Conservation (phyloP, 2,888 invertebrate species). For the Acheta domesticus region DNA sequence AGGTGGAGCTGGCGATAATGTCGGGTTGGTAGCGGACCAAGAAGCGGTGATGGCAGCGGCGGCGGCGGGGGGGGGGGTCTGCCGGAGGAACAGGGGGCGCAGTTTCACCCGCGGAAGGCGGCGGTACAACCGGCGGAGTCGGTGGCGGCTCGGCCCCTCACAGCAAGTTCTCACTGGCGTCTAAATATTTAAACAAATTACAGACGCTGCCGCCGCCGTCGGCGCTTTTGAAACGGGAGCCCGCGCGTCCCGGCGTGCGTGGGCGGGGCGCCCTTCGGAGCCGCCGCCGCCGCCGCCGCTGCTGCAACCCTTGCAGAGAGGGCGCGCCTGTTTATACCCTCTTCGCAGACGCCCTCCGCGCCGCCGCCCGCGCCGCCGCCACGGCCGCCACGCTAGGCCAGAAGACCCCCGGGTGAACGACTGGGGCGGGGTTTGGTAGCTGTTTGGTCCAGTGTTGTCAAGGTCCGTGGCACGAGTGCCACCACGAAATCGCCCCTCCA, state of each 20-base stretch:
- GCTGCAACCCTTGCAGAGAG: not conserved
- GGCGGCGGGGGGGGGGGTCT: not conserved
- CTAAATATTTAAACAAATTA: slow-evolving; percentile 18
- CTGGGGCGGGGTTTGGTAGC: too few species aligned
- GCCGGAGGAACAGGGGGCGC: not conserved
- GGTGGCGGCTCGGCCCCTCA: not conserved
- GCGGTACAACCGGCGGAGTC: too few species aligned
- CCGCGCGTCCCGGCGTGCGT: not conserved
- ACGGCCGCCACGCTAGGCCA: too few species aligned
- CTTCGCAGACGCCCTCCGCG: too few species aligned
- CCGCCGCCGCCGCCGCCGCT: not conserved
- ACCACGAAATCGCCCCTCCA: too few species aligned
- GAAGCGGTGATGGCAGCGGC: not conserved
- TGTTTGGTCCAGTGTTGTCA: too few species aligned
- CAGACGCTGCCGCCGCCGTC: not conserved
- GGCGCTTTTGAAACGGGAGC: not conserved
- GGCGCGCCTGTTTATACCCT: too few species aligned
- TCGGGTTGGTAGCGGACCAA: not conserved
- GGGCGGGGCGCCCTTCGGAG: not conserved
- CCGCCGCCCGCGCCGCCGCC: too few species aligned
- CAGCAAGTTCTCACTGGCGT: slow-evolving; percentile 8
- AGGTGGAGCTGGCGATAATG: too few species aligned
- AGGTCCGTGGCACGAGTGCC: too few species aligned
- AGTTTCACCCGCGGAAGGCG: too few species aligned
- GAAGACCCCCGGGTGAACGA: too few species aligned